phyloP scores from a whole-genome alignment of 2,113 vertebrate genomes.

The Ciconia stormi region DNA sequence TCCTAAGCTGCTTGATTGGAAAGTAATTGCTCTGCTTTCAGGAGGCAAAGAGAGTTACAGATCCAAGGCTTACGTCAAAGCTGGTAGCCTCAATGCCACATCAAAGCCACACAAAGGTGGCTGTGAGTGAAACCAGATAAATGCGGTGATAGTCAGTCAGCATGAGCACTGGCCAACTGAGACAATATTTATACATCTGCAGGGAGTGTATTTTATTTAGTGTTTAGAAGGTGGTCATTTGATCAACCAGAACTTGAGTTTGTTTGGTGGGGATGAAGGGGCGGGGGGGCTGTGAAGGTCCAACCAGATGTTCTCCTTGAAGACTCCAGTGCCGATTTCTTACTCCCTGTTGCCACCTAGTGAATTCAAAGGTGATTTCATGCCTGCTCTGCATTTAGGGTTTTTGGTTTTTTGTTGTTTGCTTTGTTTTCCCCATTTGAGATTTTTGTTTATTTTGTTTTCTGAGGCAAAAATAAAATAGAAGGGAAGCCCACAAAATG shows the following conservation, averaged over 20 bases:
- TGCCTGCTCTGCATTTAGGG: not conserved
- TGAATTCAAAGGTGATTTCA: not conserved
- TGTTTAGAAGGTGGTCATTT: not conserved
- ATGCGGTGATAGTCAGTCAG: not conserved
- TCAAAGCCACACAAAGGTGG: not conserved
- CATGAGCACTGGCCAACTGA: not conserved
- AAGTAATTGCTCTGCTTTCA: not conserved
- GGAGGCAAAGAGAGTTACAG: not conserved
- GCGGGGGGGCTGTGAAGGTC: not conserved
- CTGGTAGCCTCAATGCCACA: not conserved
- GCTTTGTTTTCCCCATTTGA: not conserved
- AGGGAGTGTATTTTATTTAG: not conserved
- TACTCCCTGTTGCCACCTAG: conserved; percentile 17
- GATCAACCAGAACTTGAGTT: not conserved
- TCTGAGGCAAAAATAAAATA: not conserved
- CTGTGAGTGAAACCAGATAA: not conserved
- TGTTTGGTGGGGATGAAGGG: not conserved
- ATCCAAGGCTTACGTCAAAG: not conserved
- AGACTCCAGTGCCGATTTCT: not conserved
- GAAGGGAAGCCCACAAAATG: not conserved
- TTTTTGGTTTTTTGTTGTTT: rapidly evolving
- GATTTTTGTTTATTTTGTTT: not conserved
- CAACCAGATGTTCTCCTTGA: not conserved
- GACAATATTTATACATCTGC: not conserved
- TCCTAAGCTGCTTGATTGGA: not conserved